Evolutionary conservation across 1,140 invertebrate genomes (phyloP), one percentile per base, ranked within the genome.

Genomic region (Cataglyphis hispanica): DNA sequence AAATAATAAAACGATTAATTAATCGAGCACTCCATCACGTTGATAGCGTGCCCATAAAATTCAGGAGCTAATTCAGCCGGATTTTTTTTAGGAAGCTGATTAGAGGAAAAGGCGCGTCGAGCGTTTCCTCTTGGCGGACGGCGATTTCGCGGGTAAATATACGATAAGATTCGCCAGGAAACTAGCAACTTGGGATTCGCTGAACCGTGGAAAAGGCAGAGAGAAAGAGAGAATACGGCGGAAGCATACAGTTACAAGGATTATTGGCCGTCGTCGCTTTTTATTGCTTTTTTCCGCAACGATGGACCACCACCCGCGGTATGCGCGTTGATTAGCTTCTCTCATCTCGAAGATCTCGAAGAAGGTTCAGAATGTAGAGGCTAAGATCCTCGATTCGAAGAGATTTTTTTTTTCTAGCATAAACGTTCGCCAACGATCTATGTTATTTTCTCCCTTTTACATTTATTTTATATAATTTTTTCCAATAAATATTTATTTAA

Each of bases 281-380:
- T 81, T 81, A 58, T 58, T 40, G 10, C 50, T 22, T 43, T 66
- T 66, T 27, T 66, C 16, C 61, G 10, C 40, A 4, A n/a, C 2
- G 50, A 6, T 72, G 78, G 78, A 60, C 66, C 78, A 60, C 66
- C 78, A 72, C 25, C 53, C 66, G 34, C 72, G 66, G 19, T 81
- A 81, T 72, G 66, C 37, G n/a, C 37, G 66, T 40, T 72, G 53
- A 81, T 81, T 72, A 81, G 31, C 37, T 22, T 31, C 25, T 69
- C 34, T n/a, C 50, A 22, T 58, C 50, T 31, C 11, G 7, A 31
- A 3, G 10, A 60, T 58, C 50, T 31, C 11, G 13, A 40, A 4
- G 6, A 60, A 37, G 19, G 58, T 43, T 27, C 11, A 31, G 50
- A 27, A 70, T 4, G 40, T 19, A 43, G 10, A 46, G 60, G 22